These are phyloP conservation scores for Myotis planiceps DNA, from an alignment of 2,797 vertebrate genomes.

Conservation along the genomic window DNA sequence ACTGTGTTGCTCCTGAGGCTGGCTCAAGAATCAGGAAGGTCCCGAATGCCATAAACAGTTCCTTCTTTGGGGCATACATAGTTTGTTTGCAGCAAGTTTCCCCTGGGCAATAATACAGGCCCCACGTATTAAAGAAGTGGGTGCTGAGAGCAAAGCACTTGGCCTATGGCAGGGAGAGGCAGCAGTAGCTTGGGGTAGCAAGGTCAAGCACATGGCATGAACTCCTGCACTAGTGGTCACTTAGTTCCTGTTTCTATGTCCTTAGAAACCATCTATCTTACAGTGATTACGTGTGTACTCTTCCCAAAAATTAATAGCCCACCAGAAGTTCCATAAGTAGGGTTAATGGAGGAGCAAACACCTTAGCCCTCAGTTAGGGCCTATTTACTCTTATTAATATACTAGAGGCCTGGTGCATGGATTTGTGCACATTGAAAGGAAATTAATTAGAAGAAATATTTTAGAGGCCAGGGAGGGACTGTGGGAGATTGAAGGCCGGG, in stretches of 20 bases:
- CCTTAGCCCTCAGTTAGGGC: not conserved
- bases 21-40: not conserved
- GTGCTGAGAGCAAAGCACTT: not conserved
- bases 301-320: not conserved
- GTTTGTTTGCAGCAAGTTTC: constrained; percentile 9
- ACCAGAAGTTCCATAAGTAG: not conserved
- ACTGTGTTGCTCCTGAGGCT: not conserved
- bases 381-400: not conserved
- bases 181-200: not conserved
- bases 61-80: not conserved
- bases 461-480: too few relatives aligned
- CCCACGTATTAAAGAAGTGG: not conserved
- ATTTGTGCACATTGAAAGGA: too few relatives aligned
- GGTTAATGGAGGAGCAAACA: not conserved
- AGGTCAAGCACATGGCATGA: not conserved
- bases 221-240: not conserved
- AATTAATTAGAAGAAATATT: too few relatives aligned
- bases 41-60: not conserved
- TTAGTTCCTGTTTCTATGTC: not conserved
- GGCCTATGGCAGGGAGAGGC: not conserved
- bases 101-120: not conserved
- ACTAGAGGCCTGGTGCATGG: too few relatives aligned
- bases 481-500: too few relatives aligned
- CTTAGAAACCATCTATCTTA: not conserved
- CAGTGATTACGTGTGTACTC: not conserved